Evolutionary conservation across 2,797 vertebrate species (phyloP), one percentile per base, ranked within the genome.

Genomic region (Peromyscus melanophrys): DNA sequence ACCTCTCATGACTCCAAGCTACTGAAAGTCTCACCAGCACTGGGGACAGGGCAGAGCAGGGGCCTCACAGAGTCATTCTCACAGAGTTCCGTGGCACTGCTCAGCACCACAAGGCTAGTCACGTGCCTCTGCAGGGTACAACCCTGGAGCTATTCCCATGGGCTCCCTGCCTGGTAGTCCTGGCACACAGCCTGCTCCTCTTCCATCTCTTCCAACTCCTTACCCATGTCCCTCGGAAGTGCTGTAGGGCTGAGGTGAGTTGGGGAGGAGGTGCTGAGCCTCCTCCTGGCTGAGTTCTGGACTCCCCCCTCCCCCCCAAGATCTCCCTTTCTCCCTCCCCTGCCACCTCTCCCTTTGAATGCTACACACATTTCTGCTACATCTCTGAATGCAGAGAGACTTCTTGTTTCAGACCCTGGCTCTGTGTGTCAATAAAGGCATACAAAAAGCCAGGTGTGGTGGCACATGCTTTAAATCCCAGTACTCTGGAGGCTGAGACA

Each of bases 21-120:
- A 40, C 80, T 52, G 2, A 6, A 65, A 37, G 16, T 19, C 17
- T 14, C 4, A 0, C 4, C 4, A 1, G 29, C 0, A 34, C 25
- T 34, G 23, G 37, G 5, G 0, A 0, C 23, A 55, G 43, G 85
- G 40, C 0, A 25, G 27, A 27, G 59, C 57, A 29, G 61, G 31
- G 86, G 92, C 96, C 99, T 99, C 95, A 99, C 99, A 52, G 99
- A 99, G 97, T 99, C 99, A 1, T 99, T 99, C 2, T 99, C 99
- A 1, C 99, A 99, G 92, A 99, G 99, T 98, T 99, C 99, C 99
- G 99, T 99, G 97, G 99, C 99, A 0, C 99, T 99, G 99, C 99
- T 99, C 97, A 99, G 98, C 92, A 99, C 97, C 9, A 99, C 80
- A n/a, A 99, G 97, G 14, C 99, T 98, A 67, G 98, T 96, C 97